Evolutionary conservation across 2,888 invertebrate species (phyloP).

Genomic region (Aspidapion aeneum): DNA sequence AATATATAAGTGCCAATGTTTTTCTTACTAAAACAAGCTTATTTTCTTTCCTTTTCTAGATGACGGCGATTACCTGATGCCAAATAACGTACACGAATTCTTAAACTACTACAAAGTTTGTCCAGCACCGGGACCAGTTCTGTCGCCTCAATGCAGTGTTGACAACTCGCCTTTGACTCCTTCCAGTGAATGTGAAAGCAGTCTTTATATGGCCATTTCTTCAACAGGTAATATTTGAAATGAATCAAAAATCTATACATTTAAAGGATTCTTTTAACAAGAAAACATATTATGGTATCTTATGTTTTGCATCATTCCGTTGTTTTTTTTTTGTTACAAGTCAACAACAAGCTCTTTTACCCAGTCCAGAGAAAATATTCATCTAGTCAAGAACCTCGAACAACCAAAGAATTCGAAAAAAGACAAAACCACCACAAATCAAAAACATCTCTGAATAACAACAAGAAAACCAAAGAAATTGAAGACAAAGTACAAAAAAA

Average conservation of each 20-base stretch:
- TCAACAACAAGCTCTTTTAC: neutral
- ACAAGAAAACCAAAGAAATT: conserved; percentile 28
- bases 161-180: conserved; percentile 21
- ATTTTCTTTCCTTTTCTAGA: no score
- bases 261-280: no score
- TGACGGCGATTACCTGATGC: conserved; percentile 39
- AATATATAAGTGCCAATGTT: no score
- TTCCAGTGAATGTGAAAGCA: conserved; percentile 29
- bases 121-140: conserved; percentile 44
- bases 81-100: conserved; percentile 37
- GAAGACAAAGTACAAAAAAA: conserved; percentile 68
- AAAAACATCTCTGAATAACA: neutral
- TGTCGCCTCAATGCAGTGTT: conserved; percentile 15
- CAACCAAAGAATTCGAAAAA: neutral
- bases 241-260: no score
- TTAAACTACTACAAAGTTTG: conserved; percentile 39
- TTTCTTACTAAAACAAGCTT: no score
- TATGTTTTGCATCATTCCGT: no score
- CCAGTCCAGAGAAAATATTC: neutral
- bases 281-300: no score
- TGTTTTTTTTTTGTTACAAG: no score
- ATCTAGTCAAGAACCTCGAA: conserved; percentile 1
- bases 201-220: conserved; percentile 37
- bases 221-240: conserved; percentile 41
- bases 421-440: neutral